Evolutionary conservation across 2,797 vertebrate species (phyloP).

Genomic region (Ciconia nigra): DNA sequence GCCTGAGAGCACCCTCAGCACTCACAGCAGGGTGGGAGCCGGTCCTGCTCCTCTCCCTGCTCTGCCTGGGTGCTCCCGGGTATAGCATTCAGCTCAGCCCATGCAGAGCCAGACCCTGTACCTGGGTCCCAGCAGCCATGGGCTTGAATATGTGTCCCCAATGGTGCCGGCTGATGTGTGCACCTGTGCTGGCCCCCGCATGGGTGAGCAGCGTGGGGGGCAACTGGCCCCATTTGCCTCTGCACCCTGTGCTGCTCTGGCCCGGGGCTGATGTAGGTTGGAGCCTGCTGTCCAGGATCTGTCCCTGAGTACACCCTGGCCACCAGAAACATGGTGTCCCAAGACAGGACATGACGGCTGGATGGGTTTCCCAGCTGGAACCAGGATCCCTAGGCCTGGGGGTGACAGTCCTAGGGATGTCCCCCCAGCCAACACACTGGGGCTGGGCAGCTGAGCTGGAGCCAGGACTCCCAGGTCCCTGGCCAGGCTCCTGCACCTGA

Average conservation of each 20-base stretch:
- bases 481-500: not conserved
- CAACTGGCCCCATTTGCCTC: accelerated
- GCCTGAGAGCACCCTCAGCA: not conserved
- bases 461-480: not conserved
- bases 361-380: not conserved
- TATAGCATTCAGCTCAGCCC: not conserved
- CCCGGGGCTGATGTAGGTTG: not conserved
- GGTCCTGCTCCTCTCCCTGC: not conserved
- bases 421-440: accelerated
- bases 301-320: not conserved
- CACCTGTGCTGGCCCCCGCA: not conserved
- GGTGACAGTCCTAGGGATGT: not conserved
- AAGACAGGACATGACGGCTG: not conserved
- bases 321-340: not conserved
- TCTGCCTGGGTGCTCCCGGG: not conserved
- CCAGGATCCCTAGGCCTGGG: not conserved
- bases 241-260: not conserved
- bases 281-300: not conserved
- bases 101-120: not conserved
- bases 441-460: not conserved
- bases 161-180: not conserved
- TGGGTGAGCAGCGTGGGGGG: accelerated
- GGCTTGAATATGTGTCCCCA: not conserved
- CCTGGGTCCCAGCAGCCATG: not conserved
- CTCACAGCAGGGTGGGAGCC: not conserved